Percentiles rank a stretch among this genome's conserved stretches.
phyloP scores from a whole-genome alignment of 1,140 invertebrate species.

The Neodiprion fabricii region DNA sequence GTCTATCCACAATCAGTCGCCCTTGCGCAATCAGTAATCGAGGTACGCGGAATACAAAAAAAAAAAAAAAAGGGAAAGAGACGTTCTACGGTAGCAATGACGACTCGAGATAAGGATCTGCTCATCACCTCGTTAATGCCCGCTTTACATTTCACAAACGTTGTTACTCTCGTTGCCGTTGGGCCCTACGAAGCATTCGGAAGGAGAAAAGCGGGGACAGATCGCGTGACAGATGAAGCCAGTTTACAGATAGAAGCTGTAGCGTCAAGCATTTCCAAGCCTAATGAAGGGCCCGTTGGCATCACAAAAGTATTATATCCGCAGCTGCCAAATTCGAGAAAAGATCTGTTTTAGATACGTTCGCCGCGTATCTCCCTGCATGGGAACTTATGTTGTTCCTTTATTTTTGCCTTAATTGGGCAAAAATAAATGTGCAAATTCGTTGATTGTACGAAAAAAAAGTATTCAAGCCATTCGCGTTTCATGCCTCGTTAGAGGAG shows the following conservation, averaged over 20 bases:
- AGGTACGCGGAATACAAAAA: neutral
- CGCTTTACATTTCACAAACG: slow-evolving; percentile 33
- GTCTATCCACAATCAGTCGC: neutral
- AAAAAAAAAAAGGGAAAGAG: neutral
- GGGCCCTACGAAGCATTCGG: neutral
- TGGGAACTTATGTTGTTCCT: too few relatives aligned
- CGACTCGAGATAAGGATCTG: slow-evolving; percentile 38
- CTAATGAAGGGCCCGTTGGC: neutral
- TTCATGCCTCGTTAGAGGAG: too few relatives aligned
- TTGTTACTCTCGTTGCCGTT: slow-evolving; percentile 26
- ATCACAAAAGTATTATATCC: too few relatives aligned
- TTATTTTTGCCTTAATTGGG: too few relatives aligned
- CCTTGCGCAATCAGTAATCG: neutral
- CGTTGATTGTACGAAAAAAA: too few relatives aligned
- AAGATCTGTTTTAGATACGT: too few relatives aligned
- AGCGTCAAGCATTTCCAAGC: neutral
- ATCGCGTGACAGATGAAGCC: neutral
- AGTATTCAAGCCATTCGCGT: too few relatives aligned
- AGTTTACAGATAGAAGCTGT: neutral
- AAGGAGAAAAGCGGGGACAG: neutral
- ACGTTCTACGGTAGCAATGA: slow-evolving; percentile 28
- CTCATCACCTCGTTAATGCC: slow-evolving; percentile 35
- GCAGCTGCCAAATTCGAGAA: too few relatives aligned
- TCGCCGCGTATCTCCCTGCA: too few relatives aligned
- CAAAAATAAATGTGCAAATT: too few relatives aligned